Conservation (phyloP, 2,113 vertebrate genomes). For the Carlito syrichta region DNA sequence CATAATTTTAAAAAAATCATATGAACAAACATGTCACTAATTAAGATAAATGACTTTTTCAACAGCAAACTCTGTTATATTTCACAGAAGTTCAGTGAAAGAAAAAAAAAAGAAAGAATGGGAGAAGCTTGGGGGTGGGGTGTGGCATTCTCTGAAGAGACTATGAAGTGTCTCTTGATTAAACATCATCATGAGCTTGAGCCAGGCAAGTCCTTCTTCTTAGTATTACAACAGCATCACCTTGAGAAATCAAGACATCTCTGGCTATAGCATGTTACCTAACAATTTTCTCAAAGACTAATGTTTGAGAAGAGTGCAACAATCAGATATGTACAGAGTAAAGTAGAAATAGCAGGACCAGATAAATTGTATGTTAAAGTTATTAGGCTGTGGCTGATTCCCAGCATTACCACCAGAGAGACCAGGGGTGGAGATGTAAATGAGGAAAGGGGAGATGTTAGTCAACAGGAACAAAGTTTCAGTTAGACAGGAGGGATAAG, state of each 20-base stretch:
- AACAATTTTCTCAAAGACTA: not conserved
- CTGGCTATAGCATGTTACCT: not conserved
- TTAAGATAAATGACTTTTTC: not conserved
- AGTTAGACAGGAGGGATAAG: not conserved
- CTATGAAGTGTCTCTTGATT: not conserved
- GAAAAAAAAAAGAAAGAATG: not conserved
- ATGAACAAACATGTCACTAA: not conserved
- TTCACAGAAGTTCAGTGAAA: not conserved
- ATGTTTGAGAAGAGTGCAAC: not conserved
- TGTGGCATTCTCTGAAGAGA: not conserved
- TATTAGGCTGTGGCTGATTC: not conserved
- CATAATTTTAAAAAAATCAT: constrained; percentile 53
- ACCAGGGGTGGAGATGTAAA: rapidly evolving
- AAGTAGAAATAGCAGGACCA: not conserved
- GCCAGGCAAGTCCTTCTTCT: not conserved
- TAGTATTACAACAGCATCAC: not conserved
- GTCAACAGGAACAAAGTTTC: not conserved
- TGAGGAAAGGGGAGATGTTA: not conserved
- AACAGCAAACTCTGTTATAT: not conserved
- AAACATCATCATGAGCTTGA: not conserved
- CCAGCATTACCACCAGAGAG: not conserved
- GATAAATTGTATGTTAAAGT: not conserved
- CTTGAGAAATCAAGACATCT: not conserved
- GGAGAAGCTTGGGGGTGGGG: not conserved
- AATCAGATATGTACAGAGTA: not conserved